Evolutionary conservation across 2,113 vertebrate species (phyloP), one percentile per base, ranked within the genome.

Genomic region (Centrocercus urophasianus): DNA sequence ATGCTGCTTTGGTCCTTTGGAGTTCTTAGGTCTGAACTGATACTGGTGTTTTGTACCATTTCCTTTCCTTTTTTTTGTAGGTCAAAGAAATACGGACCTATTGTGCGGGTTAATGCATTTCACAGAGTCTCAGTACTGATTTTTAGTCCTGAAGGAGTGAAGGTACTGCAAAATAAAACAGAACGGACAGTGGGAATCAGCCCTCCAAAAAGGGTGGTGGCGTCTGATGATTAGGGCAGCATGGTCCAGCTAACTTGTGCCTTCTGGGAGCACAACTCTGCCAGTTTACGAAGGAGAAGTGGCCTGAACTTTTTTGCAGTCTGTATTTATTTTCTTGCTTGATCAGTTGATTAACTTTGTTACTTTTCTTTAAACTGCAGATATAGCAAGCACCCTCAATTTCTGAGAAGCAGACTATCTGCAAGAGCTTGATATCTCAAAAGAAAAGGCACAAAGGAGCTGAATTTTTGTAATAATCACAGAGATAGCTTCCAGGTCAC

Each of bases 71-170:
- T 67, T 70, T 82, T 64, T 92, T 72, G 6, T 64, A 98, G 98
- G 98, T 96, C 97, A 90, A 96, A 98, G 89, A 94, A 97, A 64
- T 98, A 98, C 0, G 98, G 98, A 42, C 97, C 98, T 3, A 30
- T 98, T 7, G n/a, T 98, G 38, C 95, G 98, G 43, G 3, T 98
- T 32, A 98, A 98, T 45, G 94, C 92, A 86, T 97, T 98, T 82
- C 97, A 98, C 86, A 97, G 96, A 93, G 84, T 97, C 56, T 87
- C 93, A 0, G 8, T 98, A 63, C 45, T 98, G 56, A 7, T 98
- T 88, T 75, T 97, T 1, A 97, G 95, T 75, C 98, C 98, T 1
- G 98, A 98, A 95, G 98, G 97, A 10, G 97, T 98, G 88, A 98
- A 98, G 98, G 98, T 98, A 98, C 83, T 95, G 40, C 48, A 71